phyloP scores from a whole-genome alignment of 2,113 vertebrate genomes.

The Chauna torquata region DNA sequence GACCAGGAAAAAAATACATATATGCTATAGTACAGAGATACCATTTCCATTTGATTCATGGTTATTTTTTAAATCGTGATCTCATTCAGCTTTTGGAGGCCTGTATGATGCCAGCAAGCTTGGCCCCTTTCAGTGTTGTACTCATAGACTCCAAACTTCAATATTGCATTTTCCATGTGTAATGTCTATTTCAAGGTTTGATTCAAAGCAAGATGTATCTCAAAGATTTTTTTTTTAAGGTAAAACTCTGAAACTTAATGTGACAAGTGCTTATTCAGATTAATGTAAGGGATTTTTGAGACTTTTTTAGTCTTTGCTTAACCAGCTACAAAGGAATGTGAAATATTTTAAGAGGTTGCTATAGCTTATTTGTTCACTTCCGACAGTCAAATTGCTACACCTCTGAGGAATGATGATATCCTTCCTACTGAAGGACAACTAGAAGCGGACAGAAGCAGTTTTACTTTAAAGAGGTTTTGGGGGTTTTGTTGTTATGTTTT shows the following conservation, averaged over 20 bases:
- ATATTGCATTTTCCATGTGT: not conserved
- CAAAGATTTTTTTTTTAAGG: not conserved
- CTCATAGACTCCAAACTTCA: not conserved
- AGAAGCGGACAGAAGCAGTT: not conserved
- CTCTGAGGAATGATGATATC: not conserved
- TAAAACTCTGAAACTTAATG: not conserved
- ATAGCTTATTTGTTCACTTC: not conserved
- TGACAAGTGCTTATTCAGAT: not conserved
- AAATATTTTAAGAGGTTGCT: conserved; percentile 12
- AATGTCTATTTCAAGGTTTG: conserved; percentile 63
- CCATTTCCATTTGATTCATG: not conserved
- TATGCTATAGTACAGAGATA: not conserved
- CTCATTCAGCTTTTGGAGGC: not conserved
- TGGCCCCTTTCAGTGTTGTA: not conserved
- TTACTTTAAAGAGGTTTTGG: not conserved
- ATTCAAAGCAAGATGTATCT: conserved; percentile 18
- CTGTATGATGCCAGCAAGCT: not conserved
- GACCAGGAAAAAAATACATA: not conserved
- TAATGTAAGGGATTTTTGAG: not conserved
- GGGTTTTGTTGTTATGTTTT: not conserved
- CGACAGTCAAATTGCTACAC: not conserved
- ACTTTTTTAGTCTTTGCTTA: not conserved
- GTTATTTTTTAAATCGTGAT: not conserved
- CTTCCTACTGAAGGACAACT: not conserved
- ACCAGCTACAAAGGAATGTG: conserved; percentile 4